Base-by-base conservation (phyloP, 1,140 invertebrate species). In the Drosophila simulans region DNA sequence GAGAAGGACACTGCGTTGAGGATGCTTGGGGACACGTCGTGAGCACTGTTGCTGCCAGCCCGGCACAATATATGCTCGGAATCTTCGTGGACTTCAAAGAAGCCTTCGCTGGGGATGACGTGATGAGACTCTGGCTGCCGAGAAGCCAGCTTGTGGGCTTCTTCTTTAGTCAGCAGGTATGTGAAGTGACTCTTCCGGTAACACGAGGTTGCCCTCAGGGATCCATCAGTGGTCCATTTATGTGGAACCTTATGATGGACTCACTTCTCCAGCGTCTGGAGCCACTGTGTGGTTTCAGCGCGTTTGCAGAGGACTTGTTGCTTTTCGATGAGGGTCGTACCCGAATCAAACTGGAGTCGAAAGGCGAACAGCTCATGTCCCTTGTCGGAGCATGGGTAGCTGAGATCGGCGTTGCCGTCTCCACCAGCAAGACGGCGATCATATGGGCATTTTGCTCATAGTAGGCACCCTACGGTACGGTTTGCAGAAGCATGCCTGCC, bases 171-270 rank as follows among this genome's bases (percentile, higher is more conserved):
- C 45, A 5, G 46, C 40, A 34, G 12, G 34, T 5, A 64, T 57
- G 11, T 4, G 42, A 37, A 65, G 60, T 40, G 57, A 52, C 1
- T 46, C 4, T 13, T 3, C 12, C 25, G 5, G 58, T 70, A 5
- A 56, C 53, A 25, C 7, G 52, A 39, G 52, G 39, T 31, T 57
- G 58, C 22, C 58, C 66, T 3, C 58, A 70, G 45, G 46, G 45
- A 3, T 64, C 58, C 31, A 70, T 62, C n/a, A 45, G 55, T 17
- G 55, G 39, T 15, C 48, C 55, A 53, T 53, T 45, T n/a, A 52
- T 68, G 27, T 58, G 55, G 48, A 43, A 68, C 11, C 13, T 68
- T 5, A 11, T 53, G 22, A 68, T 68, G 64, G 40, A 59, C 20
- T 17, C 25, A 3, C 55, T 68, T 25, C 56, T 59, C 3, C 48